These are phyloP conservation scores for Chrysolophus pictus DNA, from an alignment of 2,797 vertebrate genomes.

Conservation along the genomic window DNA sequence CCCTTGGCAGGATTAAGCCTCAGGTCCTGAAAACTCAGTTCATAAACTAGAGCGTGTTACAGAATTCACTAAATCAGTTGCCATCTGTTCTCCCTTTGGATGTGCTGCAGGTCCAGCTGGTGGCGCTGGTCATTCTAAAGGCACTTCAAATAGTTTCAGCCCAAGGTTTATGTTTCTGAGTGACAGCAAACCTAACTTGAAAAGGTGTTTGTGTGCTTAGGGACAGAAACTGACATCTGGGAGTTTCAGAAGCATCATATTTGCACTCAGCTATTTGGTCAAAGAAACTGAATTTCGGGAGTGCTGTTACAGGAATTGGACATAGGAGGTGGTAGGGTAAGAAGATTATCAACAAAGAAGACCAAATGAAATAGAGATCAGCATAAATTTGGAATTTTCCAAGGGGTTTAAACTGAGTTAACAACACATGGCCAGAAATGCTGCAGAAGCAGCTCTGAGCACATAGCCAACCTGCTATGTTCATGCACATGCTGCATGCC, in stretches of 20 bases:
- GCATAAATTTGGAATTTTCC: background rate
- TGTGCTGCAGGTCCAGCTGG: background rate
- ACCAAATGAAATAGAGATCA: background rate
- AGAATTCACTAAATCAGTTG: slow-evolving; percentile 13
- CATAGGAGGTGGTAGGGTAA: background rate
- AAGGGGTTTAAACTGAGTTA: background rate
- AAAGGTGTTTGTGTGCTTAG: background rate
- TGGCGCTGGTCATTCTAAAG: background rate
- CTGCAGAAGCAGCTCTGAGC: background rate
- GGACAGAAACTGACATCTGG: background rate
- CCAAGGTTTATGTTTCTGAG: background rate
- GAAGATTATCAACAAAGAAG: background rate
- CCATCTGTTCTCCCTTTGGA: slow-evolving; percentile 33
- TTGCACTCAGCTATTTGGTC: background rate
- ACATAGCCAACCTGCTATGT: background rate
- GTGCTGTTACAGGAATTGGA: background rate
- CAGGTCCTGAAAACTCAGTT: slow-evolving; percentile 14
- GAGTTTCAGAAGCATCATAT: background rate
- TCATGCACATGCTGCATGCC: background rate
- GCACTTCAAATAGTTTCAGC: background rate
- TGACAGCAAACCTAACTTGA: background rate
- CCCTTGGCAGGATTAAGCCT: background rate
- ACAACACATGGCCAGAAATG: background rate
- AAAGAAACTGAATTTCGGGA: background rate
- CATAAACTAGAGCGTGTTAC: background rate